Conservation (phyloP, 2,888 invertebrate species). For the Melipona beecheii region DNA sequence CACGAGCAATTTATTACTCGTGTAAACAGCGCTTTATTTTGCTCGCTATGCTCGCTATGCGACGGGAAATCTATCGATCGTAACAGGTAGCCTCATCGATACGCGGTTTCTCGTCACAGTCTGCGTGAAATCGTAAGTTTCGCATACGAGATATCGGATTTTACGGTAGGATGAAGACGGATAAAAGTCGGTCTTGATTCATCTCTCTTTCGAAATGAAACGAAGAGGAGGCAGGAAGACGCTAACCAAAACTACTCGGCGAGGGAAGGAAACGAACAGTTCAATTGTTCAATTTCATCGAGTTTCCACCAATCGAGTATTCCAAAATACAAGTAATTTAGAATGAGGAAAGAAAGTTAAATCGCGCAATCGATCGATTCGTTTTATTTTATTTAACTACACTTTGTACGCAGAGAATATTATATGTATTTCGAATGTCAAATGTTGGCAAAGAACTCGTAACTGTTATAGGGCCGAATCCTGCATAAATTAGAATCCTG, state of each 20-base stretch:
- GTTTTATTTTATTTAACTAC: neutral
- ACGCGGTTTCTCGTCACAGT: conserved; percentile 28
- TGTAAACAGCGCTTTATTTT: conserved; percentile 31
- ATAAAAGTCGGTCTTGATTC: conserved; percentile 33
- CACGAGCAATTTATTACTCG: conserved; percentile 35
- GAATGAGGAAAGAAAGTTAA: neutral
- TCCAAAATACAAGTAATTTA: neutral
- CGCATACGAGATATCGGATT: conserved; percentile 37
- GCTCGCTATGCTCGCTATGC: neutral
- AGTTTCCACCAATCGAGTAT: neutral
- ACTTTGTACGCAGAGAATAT: neutral
- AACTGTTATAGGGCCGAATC: neutral
- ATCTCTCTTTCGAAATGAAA: neutral
- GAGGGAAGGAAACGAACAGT: neutral
- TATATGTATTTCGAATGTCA: neutral
- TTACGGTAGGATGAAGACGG: conserved; percentile 22
- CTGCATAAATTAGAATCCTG: conserved; percentile 51
- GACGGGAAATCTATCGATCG: conserved; percentile 32
- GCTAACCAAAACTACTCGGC: neutral
- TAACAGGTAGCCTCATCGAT: neutral
- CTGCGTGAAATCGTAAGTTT: conserved; percentile 36
- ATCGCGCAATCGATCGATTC: neutral
- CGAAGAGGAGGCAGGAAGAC: neutral
- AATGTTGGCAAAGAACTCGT: neutral
- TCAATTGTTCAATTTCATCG: neutral